Evolutionary conservation across 2,113 vertebrate genomes (phyloP).

Genomic region (Astur gentilis): DNA sequence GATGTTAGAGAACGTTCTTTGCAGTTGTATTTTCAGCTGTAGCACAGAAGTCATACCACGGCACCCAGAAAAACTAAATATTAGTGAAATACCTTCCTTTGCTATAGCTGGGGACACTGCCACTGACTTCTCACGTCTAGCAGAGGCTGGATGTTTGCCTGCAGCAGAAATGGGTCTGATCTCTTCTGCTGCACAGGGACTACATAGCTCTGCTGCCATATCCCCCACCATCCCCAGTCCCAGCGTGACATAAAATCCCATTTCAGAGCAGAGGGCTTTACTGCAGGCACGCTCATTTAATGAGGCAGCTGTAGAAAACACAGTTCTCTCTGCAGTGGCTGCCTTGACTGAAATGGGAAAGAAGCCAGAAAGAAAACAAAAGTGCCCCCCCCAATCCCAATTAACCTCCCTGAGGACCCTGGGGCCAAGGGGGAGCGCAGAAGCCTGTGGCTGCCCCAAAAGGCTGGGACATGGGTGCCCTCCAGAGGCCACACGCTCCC

Average conservation of each 20-base stretch:
- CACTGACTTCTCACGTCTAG: neutral
- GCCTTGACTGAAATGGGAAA: neutral
- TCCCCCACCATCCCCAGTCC: neutral
- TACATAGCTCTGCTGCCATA: fast-evolving
- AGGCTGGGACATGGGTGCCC: slow-evolving; percentile 57
- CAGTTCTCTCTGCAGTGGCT: neutral
- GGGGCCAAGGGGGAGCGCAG: fast-evolving
- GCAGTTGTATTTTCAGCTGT: neutral
- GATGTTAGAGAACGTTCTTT: fast-evolving
- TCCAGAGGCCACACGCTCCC: slow-evolving; percentile 47
- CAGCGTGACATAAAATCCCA: neutral
- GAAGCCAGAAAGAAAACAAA: neutral
- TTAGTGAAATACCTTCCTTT: neutral
- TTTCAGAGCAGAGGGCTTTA: neutral
- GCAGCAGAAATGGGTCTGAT: neutral
- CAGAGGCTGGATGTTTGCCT: neutral
- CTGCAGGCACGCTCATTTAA: no score
- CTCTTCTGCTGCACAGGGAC: neutral
- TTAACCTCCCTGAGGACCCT: neutral
- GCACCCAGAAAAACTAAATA: neutral
- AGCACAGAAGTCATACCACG: neutral
- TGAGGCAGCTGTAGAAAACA: neutral
- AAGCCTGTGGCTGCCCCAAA: neutral
- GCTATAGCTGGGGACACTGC: neutral
- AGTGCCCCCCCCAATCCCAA: no score